These are phyloP conservation scores for Lottia scabra DNA, from an alignment of 2,888 invertebrate species.

Conservation along the genomic window DNA sequence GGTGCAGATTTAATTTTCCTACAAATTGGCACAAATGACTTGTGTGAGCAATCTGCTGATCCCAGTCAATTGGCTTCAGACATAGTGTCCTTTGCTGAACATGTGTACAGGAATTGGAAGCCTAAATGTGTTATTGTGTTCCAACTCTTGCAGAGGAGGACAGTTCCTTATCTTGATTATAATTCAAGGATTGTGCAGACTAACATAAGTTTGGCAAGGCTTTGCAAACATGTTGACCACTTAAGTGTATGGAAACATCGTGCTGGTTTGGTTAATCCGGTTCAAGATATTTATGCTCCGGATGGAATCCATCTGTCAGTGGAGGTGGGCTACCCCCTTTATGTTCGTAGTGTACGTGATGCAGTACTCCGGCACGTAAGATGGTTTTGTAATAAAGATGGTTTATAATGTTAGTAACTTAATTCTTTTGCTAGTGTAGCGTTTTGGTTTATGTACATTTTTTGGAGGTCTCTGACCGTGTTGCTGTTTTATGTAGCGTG, in stretches of 20 bases:
- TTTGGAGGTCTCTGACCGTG: too few species aligned
- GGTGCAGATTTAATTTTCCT: background rate
- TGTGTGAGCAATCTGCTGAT: background rate
- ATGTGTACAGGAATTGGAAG: background rate
- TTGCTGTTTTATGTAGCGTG: too few species aligned
- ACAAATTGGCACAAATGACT: background rate
- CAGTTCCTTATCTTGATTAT: background rate
- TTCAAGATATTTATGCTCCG: background rate
- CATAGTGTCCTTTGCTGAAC: background rate
- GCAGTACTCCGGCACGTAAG: background rate
- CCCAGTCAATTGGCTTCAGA: background rate
- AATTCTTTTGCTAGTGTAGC: too few species aligned
- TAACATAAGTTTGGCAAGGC: background rate
- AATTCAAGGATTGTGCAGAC: background rate
- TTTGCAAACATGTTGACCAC: background rate
- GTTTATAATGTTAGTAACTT: too few species aligned
- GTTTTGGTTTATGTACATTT: too few species aligned
- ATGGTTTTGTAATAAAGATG: background rate
- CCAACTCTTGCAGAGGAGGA: background rate
- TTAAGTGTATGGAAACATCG: background rate
- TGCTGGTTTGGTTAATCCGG: background rate
- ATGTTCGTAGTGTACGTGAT: background rate
- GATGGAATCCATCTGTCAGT: background rate
- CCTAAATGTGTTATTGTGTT: background rate
- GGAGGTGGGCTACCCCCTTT: background rate